phyloP scores from a whole-genome alignment of 1,140 invertebrate species.

The Laupala kohalensis region DNA sequence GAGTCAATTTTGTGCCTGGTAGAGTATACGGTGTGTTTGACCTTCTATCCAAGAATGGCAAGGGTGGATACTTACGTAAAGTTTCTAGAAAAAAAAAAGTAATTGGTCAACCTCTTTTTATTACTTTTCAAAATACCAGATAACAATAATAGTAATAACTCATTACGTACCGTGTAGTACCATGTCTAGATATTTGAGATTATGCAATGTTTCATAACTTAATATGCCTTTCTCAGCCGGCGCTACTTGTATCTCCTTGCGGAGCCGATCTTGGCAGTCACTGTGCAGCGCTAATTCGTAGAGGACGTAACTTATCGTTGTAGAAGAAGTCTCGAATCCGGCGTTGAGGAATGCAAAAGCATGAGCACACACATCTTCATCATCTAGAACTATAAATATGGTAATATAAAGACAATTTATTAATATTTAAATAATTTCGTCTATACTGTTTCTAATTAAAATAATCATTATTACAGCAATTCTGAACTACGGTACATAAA shows the following conservation, averaged over 20 bases:
- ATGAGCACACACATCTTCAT: neutral
- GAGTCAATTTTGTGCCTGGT: too few relatives aligned
- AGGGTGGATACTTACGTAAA: too few relatives aligned
- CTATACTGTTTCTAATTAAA: too few relatives aligned
- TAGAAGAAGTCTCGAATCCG: slow-evolving; percentile 30
- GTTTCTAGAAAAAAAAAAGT: too few relatives aligned
- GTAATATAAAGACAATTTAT: neutral
- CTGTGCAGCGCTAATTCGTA: slow-evolving; percentile 37
- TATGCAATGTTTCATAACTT: neutral
- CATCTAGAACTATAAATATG: neutral
- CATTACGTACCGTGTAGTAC: neutral
- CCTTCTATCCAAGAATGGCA: too few relatives aligned
- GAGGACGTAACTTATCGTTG: slow-evolving; percentile 24
- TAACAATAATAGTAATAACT: too few relatives aligned
- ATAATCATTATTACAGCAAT: too few relatives aligned
- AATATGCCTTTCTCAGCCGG: neutral
- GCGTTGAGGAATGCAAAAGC: slow-evolving; percentile 13
- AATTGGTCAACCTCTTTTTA: too few relatives aligned
- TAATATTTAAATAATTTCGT: too few relatives aligned
- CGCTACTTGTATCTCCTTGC: slow-evolving; percentile 20
- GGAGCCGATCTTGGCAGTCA: slow-evolving; percentile 32
- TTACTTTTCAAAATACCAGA: too few relatives aligned
- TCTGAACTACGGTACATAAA: too few relatives aligned
- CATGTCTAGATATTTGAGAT: neutral
- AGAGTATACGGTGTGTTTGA: too few relatives aligned